Conservation (phyloP, 2,113 vertebrate species). For the Psittacara wagleri region DNA sequence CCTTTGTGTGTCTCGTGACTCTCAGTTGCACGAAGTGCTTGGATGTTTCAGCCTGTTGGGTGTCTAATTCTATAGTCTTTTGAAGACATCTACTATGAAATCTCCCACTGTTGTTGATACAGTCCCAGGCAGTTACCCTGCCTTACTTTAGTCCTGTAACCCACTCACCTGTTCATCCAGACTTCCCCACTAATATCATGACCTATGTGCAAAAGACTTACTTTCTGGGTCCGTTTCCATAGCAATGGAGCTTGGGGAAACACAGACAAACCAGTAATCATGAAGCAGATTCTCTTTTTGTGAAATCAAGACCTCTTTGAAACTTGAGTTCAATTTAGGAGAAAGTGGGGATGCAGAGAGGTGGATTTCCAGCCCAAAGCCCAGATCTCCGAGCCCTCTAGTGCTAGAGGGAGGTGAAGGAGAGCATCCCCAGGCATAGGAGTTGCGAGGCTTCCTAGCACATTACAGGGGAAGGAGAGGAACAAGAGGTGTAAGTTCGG, state of each 20-base stretch:
- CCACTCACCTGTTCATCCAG: background rate
- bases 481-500: background rate
- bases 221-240: slow-evolving; percentile 54
- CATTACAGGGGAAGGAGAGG: background rate
- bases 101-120: background rate
- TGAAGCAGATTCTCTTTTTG: background rate
- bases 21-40: background rate
- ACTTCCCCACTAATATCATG: slow-evolving; percentile 14
- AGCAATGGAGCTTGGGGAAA: slow-evolving; percentile 38
- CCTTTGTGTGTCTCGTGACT: background rate
- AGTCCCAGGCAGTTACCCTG: background rate
- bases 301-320: slow-evolving; percentile 5
- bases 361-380: background rate
- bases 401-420: background rate
- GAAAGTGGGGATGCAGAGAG: background rate
- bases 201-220: slow-evolving; percentile 33
- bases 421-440: background rate
- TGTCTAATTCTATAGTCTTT: background rate
- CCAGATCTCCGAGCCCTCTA: background rate
- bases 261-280: background rate
- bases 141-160: background rate
- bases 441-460: rapidly evolving
- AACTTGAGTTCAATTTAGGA: background rate
- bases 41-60: background rate
- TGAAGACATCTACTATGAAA: background rate